phyloP scores from a whole-genome alignment of 2,797 vertebrate species.

The Poecilia gillii region DNA sequence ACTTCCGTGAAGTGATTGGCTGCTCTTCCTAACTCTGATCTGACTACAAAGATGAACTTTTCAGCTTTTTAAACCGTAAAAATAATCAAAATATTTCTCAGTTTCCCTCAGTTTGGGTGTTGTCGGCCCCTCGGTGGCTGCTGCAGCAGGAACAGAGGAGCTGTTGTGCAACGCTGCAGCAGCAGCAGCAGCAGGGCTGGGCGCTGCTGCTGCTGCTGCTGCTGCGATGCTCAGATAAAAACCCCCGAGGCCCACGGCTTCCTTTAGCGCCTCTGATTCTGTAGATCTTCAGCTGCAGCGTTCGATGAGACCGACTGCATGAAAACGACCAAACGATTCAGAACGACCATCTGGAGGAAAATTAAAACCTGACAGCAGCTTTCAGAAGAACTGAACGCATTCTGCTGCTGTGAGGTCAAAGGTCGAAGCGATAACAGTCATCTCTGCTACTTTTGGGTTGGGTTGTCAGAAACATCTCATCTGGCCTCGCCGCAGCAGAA shows the following conservation, averaged over 20 bases:
- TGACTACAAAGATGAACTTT: too few species aligned
- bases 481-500: slow-evolving; percentile 33
- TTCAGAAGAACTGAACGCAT: background rate
- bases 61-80: background rate
- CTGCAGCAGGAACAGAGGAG: background rate
- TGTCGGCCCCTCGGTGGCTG: too few species aligned
- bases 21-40: too few species aligned
- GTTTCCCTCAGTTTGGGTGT: too few species aligned
- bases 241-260: slow-evolving; percentile 16
- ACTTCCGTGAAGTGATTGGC: too few species aligned
- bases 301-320: background rate
- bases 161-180: slow-evolving; percentile 35
- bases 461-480: slow-evolving; percentile 29
- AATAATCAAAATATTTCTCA: background rate
- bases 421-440: background rate
- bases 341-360: too few species aligned
- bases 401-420: background rate
- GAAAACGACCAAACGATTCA: background rate
- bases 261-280: slow-evolving; percentile 31
- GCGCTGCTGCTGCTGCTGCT: too few species aligned
- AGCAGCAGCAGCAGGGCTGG: background rate
- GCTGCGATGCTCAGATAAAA: slow-evolving; percentile 41
- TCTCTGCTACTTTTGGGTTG: slow-evolving; percentile 11
- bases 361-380: background rate
- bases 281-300: slow-evolving; percentile 10